These are phyloP conservation scores for Sclerurus mexicanus DNA, from an alignment of 2,113 vertebrate genomes.

Conservation along the genomic window DNA sequence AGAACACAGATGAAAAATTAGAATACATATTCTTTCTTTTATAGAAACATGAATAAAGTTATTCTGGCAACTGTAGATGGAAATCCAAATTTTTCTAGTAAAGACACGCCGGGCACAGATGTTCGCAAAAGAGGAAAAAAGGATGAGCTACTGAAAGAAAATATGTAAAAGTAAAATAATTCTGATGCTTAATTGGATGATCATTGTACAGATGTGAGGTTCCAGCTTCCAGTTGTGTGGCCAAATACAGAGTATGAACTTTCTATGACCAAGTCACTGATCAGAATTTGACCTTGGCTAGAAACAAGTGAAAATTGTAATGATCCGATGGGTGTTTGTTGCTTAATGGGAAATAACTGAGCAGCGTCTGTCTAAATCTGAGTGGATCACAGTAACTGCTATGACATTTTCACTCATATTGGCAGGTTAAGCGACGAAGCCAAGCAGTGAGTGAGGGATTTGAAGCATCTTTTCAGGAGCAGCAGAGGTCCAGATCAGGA, in stretches of 20 bases:
- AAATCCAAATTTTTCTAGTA: conserved; percentile 13
- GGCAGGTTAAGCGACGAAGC: background rate
- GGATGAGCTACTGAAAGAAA: conserved; percentile 4
- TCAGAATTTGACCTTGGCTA: conserved; percentile 10
- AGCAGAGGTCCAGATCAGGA: background rate
- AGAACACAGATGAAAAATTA: background rate
- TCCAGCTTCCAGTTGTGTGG: background rate
- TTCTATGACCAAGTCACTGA: background rate
- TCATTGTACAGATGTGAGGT: background rate
- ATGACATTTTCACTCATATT: conserved; percentile 2
- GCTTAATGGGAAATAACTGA: background rate
- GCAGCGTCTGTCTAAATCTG: background rate
- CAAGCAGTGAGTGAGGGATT: background rate
- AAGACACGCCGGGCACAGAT: background rate
- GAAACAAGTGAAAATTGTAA: background rate
- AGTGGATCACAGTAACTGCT: background rate
- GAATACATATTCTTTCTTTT: background rate
- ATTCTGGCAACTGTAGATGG: conserved; percentile 13
- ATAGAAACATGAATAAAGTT: conserved; percentile 7
- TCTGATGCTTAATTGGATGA: background rate
- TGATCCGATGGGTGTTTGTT: background rate
- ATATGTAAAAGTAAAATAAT: conserved; percentile 25
- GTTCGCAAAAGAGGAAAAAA: background rate
- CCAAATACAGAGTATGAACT: background rate
- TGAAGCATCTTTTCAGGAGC: background rate